phyloP scores from a whole-genome alignment of 37 sponge, comb jelly and placozoan genomes.

The Halichondria panicea region DNA sequence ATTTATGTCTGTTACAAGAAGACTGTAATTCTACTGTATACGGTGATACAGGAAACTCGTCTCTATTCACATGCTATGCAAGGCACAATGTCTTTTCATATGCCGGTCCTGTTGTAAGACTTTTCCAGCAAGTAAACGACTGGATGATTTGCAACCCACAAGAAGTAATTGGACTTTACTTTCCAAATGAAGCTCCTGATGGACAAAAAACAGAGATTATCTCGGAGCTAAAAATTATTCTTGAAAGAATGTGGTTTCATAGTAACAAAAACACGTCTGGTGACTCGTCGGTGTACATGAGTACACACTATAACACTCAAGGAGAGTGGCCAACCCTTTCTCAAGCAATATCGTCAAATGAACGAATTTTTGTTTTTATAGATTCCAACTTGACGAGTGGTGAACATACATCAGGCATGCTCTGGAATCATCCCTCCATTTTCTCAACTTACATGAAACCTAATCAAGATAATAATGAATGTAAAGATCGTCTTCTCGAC shows the following conservation, averaged over 20 bases:
- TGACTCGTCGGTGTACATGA: slow-evolving; percentile 3
- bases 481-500: not conserved
- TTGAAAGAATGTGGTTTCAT: not conserved
- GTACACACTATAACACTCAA: not conserved
- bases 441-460: not conserved
- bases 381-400: not conserved
- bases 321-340: slow-evolving; percentile 46
- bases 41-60: not conserved
- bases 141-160: slow-evolving; percentile 27
- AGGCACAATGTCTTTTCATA: too few species aligned
- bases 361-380: slow-evolving; percentile 32
- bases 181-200: not conserved
- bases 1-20: slow-evolving; percentile 13
- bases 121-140: slow-evolving; percentile 15
- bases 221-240: not conserved
- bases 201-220: not conserved
- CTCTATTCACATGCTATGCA: slow-evolving; percentile 29
- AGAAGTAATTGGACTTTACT: slow-evolving; percentile 14
- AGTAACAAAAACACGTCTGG: not conserved
- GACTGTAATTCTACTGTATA: slow-evolving; percentile 1
- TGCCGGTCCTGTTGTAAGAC: slow-evolving; percentile 1
- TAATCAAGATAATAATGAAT: not conserved
- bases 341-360: slow-evolving; percentile 13
- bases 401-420: not conserved
- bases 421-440: slow-evolving; percentile 4